These are phyloP conservation scores for Columbina picui DNA, from an alignment of 2,113 vertebrate genomes.

Conservation along the genomic window DNA sequence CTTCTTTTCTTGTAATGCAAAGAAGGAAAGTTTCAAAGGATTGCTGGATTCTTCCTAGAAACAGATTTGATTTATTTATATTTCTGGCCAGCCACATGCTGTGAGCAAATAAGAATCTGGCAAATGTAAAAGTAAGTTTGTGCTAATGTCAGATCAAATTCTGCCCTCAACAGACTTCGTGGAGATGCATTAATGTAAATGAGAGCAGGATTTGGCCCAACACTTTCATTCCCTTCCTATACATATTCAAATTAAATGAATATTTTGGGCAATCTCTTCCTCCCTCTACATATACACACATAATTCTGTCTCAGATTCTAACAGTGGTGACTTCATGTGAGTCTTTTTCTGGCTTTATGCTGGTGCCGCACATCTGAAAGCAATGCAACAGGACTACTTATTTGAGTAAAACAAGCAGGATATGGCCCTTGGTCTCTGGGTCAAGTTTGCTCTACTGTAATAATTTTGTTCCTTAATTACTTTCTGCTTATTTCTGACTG, in stretches of 20 bases:
- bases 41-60: conserved; percentile 50
- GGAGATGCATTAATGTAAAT: conserved; percentile 50
- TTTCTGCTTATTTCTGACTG: conserved; percentile 37
- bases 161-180: conserved; percentile 18
- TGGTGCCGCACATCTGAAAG: neutral
- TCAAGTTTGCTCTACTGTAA: neutral
- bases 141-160: conserved; percentile 66
- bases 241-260: conserved; percentile 62
- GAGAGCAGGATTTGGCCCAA: conserved; percentile 56
- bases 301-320: conserved; percentile 36
- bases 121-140: conserved; percentile 63
- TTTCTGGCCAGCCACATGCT: conserved; percentile 3
- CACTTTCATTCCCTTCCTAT: conserved; percentile 39
- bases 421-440: neutral
- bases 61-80: conserved; percentile 56
- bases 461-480: conserved; percentile 33
- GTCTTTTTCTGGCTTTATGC: neutral
- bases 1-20: conserved; percentile 61
- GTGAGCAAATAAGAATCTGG: conserved; percentile 56
- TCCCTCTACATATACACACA: neutral
- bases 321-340: neutral
- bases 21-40: conserved; percentile 66
- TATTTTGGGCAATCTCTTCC: conserved; percentile 39
- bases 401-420: neutral
- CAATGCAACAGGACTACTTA: neutral